phyloP scores from a whole-genome alignment of 2,113 vertebrate species.

The Dicrurus megarhynchus region DNA sequence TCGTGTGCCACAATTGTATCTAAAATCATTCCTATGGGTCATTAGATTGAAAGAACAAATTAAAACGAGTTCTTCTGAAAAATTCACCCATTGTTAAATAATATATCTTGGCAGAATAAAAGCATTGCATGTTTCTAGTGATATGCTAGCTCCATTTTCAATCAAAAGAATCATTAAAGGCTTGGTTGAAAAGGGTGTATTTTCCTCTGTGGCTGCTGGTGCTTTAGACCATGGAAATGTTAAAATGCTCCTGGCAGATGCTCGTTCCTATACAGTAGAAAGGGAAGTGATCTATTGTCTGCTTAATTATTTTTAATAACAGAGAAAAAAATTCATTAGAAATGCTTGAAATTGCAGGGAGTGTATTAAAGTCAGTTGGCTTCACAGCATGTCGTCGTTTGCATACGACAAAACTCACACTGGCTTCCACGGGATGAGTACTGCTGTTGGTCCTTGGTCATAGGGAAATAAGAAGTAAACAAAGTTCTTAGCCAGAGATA shows the following conservation, averaged over 20 bases:
- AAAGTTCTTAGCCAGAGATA: neutral
- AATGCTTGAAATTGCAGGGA: conserved; percentile 2
- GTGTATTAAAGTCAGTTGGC: neutral
- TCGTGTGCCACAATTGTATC: neutral
- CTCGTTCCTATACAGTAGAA: neutral
- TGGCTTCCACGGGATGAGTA: accelerated
- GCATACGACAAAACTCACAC: neutral
- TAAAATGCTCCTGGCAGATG: conserved; percentile 45
- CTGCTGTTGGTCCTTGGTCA: neutral
- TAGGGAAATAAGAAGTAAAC: neutral
- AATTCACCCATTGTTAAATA: conserved; percentile 52
- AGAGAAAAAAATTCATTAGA: conserved; percentile 18
- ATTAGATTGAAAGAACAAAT: conserved; percentile 53
- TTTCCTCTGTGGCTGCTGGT: conserved; percentile 35
- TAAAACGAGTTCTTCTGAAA: conserved; percentile 37
- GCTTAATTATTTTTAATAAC: conserved; percentile 30
- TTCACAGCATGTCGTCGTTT: accelerated
- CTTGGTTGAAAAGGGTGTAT: neutral
- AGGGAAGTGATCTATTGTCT: conserved; percentile 13
- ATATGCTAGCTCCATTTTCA: conserved; percentile 28
- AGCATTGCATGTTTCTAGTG: conserved; percentile 12
- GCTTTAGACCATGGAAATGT: conserved; percentile 36
- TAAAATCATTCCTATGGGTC: neutral
- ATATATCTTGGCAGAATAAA: conserved; percentile 47
- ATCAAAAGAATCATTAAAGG: conserved; percentile 28